These are phyloP conservation scores for Schizothorax lantsangensis DNA, from an alignment of 2,797 vertebrate genomes.

Conservation along the genomic window DNA sequence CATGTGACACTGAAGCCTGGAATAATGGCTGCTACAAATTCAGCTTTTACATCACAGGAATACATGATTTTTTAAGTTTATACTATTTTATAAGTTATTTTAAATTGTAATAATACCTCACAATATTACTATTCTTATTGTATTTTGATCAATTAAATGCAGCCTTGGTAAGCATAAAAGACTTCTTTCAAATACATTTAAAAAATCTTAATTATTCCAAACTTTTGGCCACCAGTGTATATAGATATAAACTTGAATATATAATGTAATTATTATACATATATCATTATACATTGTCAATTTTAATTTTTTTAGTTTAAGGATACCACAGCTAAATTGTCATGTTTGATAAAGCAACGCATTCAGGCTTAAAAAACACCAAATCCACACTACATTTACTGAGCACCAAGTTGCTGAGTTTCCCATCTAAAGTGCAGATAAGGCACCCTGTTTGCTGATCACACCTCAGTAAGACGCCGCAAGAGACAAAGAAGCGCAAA, in stretches of 20 bases:
- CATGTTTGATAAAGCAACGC: neutral
- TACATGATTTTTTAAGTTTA: too few relatives aligned
- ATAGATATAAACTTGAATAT: neutral
- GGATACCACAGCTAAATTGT: neutral
- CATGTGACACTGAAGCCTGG: too few relatives aligned
- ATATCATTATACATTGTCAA: neutral
- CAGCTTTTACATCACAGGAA: too few relatives aligned
- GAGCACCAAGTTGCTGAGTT: constrained; percentile 4
- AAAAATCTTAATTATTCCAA: neutral
- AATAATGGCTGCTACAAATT: too few relatives aligned
- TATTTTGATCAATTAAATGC: neutral
- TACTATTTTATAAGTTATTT: too few relatives aligned
- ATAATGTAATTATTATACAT: neutral
- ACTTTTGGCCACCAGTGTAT: neutral
- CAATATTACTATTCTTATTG: neutral
- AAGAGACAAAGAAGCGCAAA: constrained; percentile 27
- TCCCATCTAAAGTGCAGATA: constrained; percentile 29
- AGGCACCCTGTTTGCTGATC: constrained; percentile 37
- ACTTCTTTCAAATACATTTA: neutral
- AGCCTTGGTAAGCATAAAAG: neutral
- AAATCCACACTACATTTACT: neutral
- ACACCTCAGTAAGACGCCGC: neutral
- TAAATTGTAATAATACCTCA: too few relatives aligned
- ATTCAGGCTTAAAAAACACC: neutral
- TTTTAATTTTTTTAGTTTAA: neutral